Evolutionary conservation across 2,113 vertebrate species (phyloP), one percentile per base, ranked within the genome.

Genomic region (zebrafish (Danio rerio)): DNA sequence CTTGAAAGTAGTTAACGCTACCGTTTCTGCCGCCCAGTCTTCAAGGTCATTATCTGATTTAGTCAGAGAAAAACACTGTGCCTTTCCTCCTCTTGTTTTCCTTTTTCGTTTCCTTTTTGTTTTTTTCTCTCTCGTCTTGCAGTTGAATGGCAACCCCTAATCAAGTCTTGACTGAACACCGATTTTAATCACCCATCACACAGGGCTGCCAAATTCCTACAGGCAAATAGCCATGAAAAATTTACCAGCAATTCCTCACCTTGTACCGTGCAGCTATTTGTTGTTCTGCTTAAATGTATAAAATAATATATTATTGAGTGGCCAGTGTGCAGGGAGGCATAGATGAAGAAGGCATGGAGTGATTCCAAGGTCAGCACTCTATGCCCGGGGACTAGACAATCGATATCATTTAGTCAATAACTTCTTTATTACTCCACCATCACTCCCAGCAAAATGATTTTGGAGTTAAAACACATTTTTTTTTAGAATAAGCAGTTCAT

Each of bases 321-420:
- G 94, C 94, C 93, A 94, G 94, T 94, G 95, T 95, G 96, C 93
- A 94, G 92, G 95, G 94, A 93, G 94, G 92, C 92, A 92, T 92
- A 94, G 93, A 93, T 95, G 95, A 94, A 94, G 92, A 92, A 96
- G 95, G 93, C 95, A 96, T 95, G 95, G 94, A 95, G 97, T 95
- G 95, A 94, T 93, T 95, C 92, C 94, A 95, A 97, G 97, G 97
- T 99, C 96, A 95, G 94, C 93, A 95, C 94, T 95, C 94, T 94
- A 96, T 96, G 96, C 98, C 96, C 91, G 94, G 96, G 96, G 96
- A 98, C 95, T 95, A 93, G 93, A 88, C 95, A 94, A 99, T 99
- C 98, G 96, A 99, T 99, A 98, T 95, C 91, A 96, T 94, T 95
- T 98, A 96, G 96, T 98, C 98, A 99, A 99, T 99, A 99, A 96